A percentile compares a stretch with the other conserved stretches of the same genome.
Conservation (phyloP, 2,113 vertebrate genomes). For the Calidris pygmaea region DNA sequence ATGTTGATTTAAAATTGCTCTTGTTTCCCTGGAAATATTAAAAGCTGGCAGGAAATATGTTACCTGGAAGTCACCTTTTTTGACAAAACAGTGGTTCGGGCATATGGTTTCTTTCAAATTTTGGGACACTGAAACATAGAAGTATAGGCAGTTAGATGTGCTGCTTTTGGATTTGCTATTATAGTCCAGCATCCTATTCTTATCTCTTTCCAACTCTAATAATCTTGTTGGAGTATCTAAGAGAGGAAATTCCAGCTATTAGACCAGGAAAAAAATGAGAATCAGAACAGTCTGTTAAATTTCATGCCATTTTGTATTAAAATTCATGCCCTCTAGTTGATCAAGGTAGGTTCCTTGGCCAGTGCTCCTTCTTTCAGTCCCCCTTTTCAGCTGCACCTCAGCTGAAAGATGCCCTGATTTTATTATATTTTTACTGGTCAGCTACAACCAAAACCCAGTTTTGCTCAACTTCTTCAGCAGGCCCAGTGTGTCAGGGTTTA, state of each 20-base stretch:
- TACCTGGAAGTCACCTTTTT: neutral
- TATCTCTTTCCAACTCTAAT: neutral
- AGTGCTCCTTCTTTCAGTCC: neutral
- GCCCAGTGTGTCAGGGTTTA: neutral
- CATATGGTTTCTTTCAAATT: neutral
- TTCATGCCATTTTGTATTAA: neutral
- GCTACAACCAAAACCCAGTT: neutral
- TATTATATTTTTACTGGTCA: neutral
- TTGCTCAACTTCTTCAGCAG: neutral
- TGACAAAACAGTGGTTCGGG: neutral
- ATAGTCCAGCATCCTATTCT: neutral
- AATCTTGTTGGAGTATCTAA: neutral
- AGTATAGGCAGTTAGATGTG: neutral
- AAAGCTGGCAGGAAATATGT: neutral
- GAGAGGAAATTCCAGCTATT: neutral
- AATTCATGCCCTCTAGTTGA: neutral
- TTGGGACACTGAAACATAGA: neutral
- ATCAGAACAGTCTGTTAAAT: neutral
- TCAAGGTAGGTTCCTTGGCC: neutral
- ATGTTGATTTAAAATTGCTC: neutral
- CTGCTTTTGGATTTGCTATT: neutral
- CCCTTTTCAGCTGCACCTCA: neutral
- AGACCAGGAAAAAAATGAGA: neutral
- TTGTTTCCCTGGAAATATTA: neutral
- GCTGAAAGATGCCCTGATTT: neutral